Percentiles rank a stretch among this genome's conserved stretches.
These are phyloP conservation scores for Lacanobia oleracea DNA, from an alignment of 2,888 invertebrate species.

Conservation along the genomic window DNA sequence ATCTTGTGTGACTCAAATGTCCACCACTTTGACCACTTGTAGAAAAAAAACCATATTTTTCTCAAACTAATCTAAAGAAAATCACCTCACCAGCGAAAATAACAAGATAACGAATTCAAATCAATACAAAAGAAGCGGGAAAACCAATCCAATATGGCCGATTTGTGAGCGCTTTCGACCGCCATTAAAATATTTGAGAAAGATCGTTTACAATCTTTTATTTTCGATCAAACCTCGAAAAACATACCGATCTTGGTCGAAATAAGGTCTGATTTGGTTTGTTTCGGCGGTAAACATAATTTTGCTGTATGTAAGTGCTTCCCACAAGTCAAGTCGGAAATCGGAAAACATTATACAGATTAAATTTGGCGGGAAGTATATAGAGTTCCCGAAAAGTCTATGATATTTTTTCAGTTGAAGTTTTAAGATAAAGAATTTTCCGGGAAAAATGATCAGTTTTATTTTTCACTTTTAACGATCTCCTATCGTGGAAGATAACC, in stretches of 20 bases:
- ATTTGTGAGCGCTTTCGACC: conserved; percentile 79
- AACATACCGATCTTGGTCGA: background rate
- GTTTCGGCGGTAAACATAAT: conserved; percentile 39
- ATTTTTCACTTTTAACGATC: background rate
- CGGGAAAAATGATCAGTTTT: background rate
- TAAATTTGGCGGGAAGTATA: conserved; percentile 74
- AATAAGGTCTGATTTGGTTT: conserved; percentile 63
- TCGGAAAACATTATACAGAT: conserved; percentile 85
- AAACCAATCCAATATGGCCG: conserved; percentile 81
- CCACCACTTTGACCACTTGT: too few species aligned
- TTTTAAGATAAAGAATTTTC: background rate
- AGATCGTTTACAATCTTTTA: conserved; percentile 64
- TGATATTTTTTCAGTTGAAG: background rate
- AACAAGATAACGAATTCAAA: conserved; percentile 62
- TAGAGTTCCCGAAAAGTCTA: conserved; percentile 65
- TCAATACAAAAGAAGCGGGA: conserved; percentile 72
- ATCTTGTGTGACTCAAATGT: too few species aligned
- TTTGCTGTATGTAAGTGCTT: conserved; percentile 70
- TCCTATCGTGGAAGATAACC: background rate
- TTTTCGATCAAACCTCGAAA: conserved; percentile 53
- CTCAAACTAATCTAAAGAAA: conserved; percentile 40
- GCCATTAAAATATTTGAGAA: conserved; percentile 82
- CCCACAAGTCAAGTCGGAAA: conserved; percentile 85
- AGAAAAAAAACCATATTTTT: conserved; percentile 8
- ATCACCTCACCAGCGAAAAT: conserved; percentile 40